Base-by-base conservation (phyloP, 2,113 vertebrate species). In the Nibea coibor region DNA sequence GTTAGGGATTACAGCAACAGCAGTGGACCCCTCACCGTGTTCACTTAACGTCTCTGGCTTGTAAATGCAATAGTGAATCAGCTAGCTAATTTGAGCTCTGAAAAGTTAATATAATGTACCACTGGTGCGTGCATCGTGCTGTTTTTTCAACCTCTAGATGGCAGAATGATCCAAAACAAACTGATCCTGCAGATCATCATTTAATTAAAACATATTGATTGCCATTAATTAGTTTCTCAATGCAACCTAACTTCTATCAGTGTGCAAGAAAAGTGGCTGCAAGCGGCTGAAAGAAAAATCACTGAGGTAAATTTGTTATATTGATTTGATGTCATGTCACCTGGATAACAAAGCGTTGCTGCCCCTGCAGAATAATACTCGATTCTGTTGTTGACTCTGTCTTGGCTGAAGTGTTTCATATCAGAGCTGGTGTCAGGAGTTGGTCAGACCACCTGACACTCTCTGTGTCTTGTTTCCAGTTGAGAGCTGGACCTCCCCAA, bases 351-450 rank as follows among this genome's bases (percentile, higher is more conserved):
- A 35, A 35, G 35, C 12, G 4, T 45, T 45, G 43, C 43, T 45
- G 3, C 12, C 10, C 43, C 43, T 14, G 12, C 43, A 45, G 43
- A 45, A 45, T 45, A 45, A 45, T 45, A 45, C 4, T 14, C 4
- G 43, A 45, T 45, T 45, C 12, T 45, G 10, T 11, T 45, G 43
- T 43, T 10, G 42, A 3, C 42, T 28, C 28, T 66, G 22, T n/a
- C n/a, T n/a, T n/a, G n/a, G n/a, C n/a, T 58, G 28, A 62, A 35
- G 69, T 28, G 47, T 72, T 58, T 24, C 43, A 50, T 57, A 80
- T 88, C 73, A 78, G 51, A 74, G 70, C 54, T 78, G 17, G 48
- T 31, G 53, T 79, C 64, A 68, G 82, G 19, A 57, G 14, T 85
- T 45, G 56, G 35, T 72, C 75, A 7, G 31, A 35, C 31, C 31